phyloP scores from a whole-genome alignment of 2,797 vertebrate species.

The Syncerus caffer region DNA sequence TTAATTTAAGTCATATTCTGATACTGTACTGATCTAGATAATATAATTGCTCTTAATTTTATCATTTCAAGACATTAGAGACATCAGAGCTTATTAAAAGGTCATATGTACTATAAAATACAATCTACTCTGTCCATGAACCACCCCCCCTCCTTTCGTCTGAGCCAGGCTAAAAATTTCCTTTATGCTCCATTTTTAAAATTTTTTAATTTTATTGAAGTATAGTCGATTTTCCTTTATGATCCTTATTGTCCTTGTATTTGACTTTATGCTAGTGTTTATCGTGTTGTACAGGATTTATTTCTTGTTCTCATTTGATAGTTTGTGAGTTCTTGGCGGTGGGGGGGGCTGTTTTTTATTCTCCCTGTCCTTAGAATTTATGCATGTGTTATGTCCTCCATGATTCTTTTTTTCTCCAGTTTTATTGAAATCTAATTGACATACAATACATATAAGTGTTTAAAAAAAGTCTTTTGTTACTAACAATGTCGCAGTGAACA shows the following conservation, averaged over 20 bases:
- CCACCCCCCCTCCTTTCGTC: background rate
- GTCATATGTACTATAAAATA: background rate
- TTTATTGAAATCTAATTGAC: background rate
- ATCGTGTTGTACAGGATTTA: background rate
- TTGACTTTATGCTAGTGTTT: background rate
- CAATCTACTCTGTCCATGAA: background rate
- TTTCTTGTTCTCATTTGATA: background rate
- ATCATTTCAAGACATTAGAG: background rate
- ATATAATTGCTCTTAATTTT: background rate
- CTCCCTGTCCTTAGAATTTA: background rate
- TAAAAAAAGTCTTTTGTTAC: background rate
- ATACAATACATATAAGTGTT: background rate
- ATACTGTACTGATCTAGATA: background rate
- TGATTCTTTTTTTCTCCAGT: background rate
- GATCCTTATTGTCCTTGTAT: background rate
- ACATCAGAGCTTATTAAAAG: background rate
- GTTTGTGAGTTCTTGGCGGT: background rate
- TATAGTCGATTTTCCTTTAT: background rate
- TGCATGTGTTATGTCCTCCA: background rate
- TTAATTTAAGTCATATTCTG: background rate
- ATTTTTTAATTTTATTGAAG: background rate
- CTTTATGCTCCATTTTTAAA: background rate
- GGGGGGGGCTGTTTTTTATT: background rate
- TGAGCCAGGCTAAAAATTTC: background rate
- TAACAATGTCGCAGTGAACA: background rate